phyloP scores from a whole-genome alignment of 1,140 invertebrate species.

The Tenebrio molitor region DNA sequence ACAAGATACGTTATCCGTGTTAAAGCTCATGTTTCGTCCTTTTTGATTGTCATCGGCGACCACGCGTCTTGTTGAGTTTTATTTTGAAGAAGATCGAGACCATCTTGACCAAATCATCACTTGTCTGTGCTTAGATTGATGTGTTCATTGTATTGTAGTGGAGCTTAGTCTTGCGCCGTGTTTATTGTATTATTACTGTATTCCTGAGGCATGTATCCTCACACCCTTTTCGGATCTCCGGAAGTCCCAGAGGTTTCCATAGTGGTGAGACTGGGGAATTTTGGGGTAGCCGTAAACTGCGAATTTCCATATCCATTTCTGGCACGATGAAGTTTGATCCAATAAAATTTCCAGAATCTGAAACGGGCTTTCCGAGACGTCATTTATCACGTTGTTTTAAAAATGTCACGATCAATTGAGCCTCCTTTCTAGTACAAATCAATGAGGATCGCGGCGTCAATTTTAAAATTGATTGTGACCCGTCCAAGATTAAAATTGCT shows the following conservation, averaged over 20 bases:
- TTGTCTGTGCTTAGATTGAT: not conserved
- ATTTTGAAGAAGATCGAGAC: conserved; percentile 3
- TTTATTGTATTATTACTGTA: conserved; percentile 35
- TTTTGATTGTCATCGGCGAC: conserved; percentile 9
- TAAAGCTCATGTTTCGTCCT: not conserved
- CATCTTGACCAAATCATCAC: not conserved
- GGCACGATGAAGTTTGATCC: conserved; percentile 10
- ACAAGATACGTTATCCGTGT: conserved; percentile 9
- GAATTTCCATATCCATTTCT: conserved; percentile 35
- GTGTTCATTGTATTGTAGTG: not conserved
- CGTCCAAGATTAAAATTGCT: too few relatives aligned
- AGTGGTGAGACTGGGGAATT: conserved; percentile 25
- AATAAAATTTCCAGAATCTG: conserved; percentile 5
- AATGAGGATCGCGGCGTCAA: too few relatives aligned
- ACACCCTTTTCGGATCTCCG: conserved; percentile 21
- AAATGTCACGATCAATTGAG: too few relatives aligned
- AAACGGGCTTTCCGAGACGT: conserved; percentile 4
- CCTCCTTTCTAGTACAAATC: too few relatives aligned
- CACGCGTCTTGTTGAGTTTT: not conserved
- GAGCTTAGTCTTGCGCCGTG: conserved; percentile 5
- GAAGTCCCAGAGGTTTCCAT: conserved; percentile 25
- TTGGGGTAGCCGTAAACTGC: conserved; percentile 27
- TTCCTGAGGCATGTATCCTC: conserved; percentile 27
- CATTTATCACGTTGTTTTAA: too few relatives aligned
- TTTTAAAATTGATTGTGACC: too few relatives aligned